Conservation (phyloP, 2,113 vertebrate genomes). For the Chloropsis hardwickii region DNA sequence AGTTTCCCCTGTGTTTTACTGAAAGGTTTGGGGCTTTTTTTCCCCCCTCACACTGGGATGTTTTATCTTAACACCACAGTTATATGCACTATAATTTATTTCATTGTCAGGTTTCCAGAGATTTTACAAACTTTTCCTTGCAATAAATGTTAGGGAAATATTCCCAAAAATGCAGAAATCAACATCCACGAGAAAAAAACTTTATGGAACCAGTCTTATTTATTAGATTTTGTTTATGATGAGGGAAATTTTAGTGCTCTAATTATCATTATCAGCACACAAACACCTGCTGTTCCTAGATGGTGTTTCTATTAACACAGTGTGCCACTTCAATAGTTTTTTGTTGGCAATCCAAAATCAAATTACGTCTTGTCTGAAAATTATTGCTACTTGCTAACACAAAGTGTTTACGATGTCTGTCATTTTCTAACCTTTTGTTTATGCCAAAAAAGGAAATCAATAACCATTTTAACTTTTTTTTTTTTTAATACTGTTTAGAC, state of each 20-base stretch:
- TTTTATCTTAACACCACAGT: neutral
- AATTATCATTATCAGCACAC: constrained; percentile 55
- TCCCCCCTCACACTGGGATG: fast-evolving
- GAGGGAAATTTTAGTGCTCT: neutral
- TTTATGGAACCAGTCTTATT: neutral
- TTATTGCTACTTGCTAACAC: neutral
- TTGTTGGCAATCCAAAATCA: constrained; percentile 25
- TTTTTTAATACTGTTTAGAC: neutral
- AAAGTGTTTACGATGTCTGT: neutral
- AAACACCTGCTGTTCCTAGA: constrained; percentile 45
- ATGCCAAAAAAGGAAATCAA: neutral
- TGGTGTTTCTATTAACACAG: constrained; percentile 7
- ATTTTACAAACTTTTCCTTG: neutral
- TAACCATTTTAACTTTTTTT: neutral
- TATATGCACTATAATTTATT: neutral
- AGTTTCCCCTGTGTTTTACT: neutral
- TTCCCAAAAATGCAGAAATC: neutral
- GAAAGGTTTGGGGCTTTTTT: fast-evolving
- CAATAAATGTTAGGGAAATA: neutral
- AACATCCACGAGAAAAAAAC: neutral
- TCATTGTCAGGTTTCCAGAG: neutral
- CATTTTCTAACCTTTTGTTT: constrained; percentile 24
- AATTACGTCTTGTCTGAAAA: constrained; percentile 42
- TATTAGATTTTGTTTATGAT: constrained; percentile 7
- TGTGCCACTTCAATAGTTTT: constrained; percentile 35